Conservation (phyloP, 2,797 vertebrate genomes). For the Argyrosomus regius region DNA sequence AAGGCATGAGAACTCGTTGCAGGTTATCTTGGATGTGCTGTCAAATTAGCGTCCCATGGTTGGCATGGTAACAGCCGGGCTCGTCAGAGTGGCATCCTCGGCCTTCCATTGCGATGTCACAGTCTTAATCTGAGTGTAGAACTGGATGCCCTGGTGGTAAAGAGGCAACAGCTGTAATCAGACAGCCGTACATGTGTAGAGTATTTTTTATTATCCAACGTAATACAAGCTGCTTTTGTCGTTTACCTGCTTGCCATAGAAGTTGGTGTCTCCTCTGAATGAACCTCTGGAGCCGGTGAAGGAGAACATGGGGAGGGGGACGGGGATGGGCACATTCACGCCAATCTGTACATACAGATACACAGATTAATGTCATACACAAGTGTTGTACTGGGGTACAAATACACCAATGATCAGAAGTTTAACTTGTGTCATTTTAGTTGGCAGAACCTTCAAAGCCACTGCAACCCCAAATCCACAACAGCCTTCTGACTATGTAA, state of each 20-base stretch:
- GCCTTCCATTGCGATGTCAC: slow-evolving; percentile 96
- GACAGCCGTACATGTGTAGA: neutral
- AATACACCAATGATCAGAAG: neutral
- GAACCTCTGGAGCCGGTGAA: slow-evolving; percentile 97
- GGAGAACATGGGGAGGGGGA: slow-evolving; percentile 99
- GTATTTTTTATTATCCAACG: neutral
- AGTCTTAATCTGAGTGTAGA: slow-evolving; percentile 96
- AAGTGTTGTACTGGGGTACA: neutral
- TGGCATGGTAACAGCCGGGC: slow-evolving; percentile 94
- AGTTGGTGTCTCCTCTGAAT: slow-evolving; percentile 98
- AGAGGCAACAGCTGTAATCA: slow-evolving; percentile 18
- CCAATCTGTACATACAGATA: slow-evolving; percentile 87
- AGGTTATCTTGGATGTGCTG: slow-evolving; percentile 10
- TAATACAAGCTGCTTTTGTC: neutral
- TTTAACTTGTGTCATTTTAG: neutral
- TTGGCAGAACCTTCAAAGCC: neutral
- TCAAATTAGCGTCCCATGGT: slow-evolving; percentile 91
- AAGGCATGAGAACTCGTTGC: slow-evolving; percentile 69
- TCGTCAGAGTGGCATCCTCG: slow-evolving; percentile 90
- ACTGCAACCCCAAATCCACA: no score
- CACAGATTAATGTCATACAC: neutral
- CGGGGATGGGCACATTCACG: slow-evolving; percentile 97
- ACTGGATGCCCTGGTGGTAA: slow-evolving; percentile 90
- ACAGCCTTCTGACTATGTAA: no score
- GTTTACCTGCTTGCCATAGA: slow-evolving; percentile 98